phyloP scores from a whole-genome alignment of 1,140 invertebrate genomes.

The Drosophila mauritiana region DNA sequence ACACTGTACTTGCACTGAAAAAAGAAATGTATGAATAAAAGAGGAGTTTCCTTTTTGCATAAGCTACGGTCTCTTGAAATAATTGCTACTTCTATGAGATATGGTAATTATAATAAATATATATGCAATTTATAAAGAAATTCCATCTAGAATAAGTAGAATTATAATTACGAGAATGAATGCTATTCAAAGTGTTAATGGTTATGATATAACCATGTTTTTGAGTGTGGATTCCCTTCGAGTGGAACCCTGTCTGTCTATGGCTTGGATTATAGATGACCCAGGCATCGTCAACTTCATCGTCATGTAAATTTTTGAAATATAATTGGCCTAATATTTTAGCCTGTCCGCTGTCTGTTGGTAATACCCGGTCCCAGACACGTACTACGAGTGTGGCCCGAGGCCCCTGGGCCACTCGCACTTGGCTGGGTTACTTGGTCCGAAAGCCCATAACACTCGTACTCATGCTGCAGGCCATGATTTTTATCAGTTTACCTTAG shows the following conservation, averaged over 20 bases:
- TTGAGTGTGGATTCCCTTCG: not conserved
- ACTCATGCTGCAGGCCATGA: slow-evolving; percentile 51
- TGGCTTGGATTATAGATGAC: slow-evolving; percentile 20
- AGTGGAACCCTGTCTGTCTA: not conserved
- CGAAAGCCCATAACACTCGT: slow-evolving; percentile 29
- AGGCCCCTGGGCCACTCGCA: slow-evolving; percentile 2
- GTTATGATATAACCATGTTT: no score
- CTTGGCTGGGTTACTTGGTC: slow-evolving; percentile 40
- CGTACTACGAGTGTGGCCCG: slow-evolving; percentile 33
- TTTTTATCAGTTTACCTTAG: slow-evolving; percentile 68
- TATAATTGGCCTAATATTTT: slow-evolving; percentile 80
- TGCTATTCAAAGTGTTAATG: no score
- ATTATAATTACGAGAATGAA: no score
- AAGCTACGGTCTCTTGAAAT: no score
- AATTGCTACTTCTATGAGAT: no score
- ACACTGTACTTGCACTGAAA: slow-evolving; percentile 19
- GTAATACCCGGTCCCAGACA: slow-evolving; percentile 54
- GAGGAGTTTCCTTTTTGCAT: not conserved
- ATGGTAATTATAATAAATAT: no score
- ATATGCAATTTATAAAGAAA: no score
- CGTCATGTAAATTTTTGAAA: slow-evolving; percentile 70
- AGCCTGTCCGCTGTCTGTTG: slow-evolving; percentile 51
- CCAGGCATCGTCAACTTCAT: slow-evolving; percentile 44
- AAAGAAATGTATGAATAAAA: not conserved
- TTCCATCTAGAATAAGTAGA: no score